Evolutionary conservation across 2,888 invertebrate species (phyloP).

Genomic region (Heliothis peltigera): DNA sequence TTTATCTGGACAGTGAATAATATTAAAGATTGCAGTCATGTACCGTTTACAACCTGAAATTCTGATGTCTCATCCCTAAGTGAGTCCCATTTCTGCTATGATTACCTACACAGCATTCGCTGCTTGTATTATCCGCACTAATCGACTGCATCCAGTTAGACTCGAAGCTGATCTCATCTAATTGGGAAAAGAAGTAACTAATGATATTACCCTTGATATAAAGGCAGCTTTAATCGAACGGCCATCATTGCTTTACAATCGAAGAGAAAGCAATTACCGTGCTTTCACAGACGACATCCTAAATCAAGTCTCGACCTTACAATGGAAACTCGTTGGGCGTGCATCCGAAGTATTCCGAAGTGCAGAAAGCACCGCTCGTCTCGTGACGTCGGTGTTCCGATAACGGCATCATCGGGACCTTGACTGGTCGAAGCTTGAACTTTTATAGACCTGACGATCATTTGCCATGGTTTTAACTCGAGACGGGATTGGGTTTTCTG

Average conservation of each 20-base stretch:
- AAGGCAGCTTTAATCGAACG: slow-evolving; percentile 44
- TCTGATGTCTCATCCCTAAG: too few relatives aligned
- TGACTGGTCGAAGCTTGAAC: slow-evolving; percentile 79
- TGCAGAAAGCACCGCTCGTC: slow-evolving; percentile 70
- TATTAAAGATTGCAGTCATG: too few relatives aligned
- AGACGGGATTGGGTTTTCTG: slow-evolving; percentile 25
- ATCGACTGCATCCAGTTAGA: background rate
- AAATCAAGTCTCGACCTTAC: slow-evolving; percentile 62
- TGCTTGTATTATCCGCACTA: slow-evolving; percentile 24
- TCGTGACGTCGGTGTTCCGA: slow-evolving; percentile 86
- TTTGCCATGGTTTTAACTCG: slow-evolving; percentile 61
- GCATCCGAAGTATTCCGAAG: slow-evolving; percentile 56
- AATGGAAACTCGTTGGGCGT: slow-evolving; percentile 68
- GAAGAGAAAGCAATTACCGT: slow-evolving; percentile 63
- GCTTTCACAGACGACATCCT: slow-evolving; percentile 55
- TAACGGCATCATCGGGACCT: slow-evolving; percentile 86
- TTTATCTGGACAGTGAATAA: too few relatives aligned
- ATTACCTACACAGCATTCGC: slow-evolving; percentile 7
- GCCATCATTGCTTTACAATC: slow-evolving; percentile 46
- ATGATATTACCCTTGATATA: slow-evolving; percentile 38
- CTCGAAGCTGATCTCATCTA: background rate
- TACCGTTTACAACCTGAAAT: too few relatives aligned
- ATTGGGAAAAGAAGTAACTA: background rate
- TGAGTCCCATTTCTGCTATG: background rate
- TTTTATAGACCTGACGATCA: slow-evolving; percentile 72